Evolutionary conservation across 2,888 invertebrate genomes (phyloP).

Genomic region (Latheticus oryzae): DNA sequence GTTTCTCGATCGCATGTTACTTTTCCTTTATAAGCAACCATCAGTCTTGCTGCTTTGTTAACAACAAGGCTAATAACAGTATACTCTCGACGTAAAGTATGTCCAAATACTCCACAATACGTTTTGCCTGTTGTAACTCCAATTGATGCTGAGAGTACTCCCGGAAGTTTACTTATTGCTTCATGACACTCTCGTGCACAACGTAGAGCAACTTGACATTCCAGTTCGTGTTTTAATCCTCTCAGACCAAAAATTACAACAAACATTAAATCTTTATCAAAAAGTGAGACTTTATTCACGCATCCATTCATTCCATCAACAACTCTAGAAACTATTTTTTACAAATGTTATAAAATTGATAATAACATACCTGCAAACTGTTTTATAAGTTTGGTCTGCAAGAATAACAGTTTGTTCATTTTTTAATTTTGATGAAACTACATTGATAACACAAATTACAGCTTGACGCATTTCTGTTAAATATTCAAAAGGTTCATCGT

Average conservation of each 20-base stretch:
- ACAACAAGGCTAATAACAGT: conserved; percentile 79
- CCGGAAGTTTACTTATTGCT: conserved; percentile 63
- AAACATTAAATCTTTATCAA: conserved; percentile 80
- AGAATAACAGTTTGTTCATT: conserved; percentile 66
- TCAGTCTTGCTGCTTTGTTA: conserved; percentile 78
- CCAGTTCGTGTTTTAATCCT: conserved; percentile 77
- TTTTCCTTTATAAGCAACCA: conserved; percentile 72
- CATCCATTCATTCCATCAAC: conserved; percentile 67
- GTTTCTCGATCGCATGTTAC: conserved; percentile 76
- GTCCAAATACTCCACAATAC: conserved; percentile 82
- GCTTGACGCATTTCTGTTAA: conserved; percentile 80
- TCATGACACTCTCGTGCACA: conserved; percentile 71
- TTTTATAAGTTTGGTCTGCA: conserved; percentile 68
- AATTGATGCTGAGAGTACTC: conserved; percentile 70
- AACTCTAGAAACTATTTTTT: too few species aligned
- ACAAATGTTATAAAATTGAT: background rate
- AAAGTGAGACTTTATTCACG: conserved; percentile 76
- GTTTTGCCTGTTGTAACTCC: conserved; percentile 74
- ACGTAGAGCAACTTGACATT: conserved; percentile 74
- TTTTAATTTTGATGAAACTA: conserved; percentile 66
- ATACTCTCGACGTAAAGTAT: conserved; percentile 77
- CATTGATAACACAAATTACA: conserved; percentile 75
- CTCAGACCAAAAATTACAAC: conserved; percentile 78
- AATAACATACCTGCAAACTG: conserved; percentile 64
- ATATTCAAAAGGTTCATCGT: conserved; percentile 77